These are phyloP conservation scores for Syngnathus scovelli DNA, from an alignment of 2,113 vertebrate genomes.

Conservation along the genomic window DNA sequence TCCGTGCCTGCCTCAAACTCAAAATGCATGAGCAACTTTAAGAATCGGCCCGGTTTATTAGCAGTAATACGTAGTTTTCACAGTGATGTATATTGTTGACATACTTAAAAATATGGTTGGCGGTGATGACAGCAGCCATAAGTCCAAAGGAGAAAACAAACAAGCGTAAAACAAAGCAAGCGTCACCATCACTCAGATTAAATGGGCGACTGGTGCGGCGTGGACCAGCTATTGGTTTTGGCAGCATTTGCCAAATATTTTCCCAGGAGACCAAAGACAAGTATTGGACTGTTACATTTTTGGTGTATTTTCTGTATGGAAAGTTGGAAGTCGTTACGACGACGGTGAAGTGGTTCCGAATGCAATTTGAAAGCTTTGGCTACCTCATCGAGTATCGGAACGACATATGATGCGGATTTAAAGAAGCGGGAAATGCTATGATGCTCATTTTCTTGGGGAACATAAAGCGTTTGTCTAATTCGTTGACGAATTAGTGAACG, in stretches of 20 bases:
- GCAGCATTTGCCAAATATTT: neutral
- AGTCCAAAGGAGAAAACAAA: conserved; percentile 1
- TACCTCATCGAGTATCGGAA: too few relatives aligned
- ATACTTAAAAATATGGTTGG: neutral
- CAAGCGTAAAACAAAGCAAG: conserved; percentile 1
- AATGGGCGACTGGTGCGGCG: neutral
- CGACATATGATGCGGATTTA: too few relatives aligned
- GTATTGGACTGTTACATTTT: too few relatives aligned
- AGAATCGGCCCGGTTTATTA: conserved; percentile 2
- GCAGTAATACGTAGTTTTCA: neutral
- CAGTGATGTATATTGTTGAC: neutral
- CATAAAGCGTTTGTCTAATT: neutral
- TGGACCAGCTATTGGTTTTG: neutral
- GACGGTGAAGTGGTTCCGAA: too few relatives aligned
- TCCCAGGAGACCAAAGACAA: neutral
- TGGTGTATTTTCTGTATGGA: neutral
- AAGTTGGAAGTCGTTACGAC: too few relatives aligned
- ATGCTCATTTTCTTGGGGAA: neutral
- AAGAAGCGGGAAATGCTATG: too few relatives aligned
- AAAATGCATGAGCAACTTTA: conserved; percentile 21
- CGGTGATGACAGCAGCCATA: neutral
- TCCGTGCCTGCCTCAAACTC: conserved; percentile 21
- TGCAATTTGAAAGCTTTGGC: too few relatives aligned
- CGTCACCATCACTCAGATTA: neutral
- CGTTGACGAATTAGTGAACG: neutral